These are phyloP conservation scores for Hystrix brachyura DNA, from an alignment of 2,113 vertebrate genomes.

Conservation along the genomic window DNA sequence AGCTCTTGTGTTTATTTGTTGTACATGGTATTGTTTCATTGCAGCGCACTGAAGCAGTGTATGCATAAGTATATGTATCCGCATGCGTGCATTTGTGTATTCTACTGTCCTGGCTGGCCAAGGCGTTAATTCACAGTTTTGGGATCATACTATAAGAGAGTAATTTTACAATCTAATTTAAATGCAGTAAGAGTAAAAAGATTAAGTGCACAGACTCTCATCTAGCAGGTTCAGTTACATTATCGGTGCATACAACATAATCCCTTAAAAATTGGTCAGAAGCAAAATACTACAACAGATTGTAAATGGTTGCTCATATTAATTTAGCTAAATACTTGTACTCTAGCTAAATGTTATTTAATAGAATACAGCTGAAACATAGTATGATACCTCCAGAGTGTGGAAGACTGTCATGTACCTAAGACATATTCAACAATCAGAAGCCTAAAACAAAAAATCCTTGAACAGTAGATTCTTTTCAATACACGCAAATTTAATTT, in stretches of 20 bases:
- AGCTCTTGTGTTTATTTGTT: not conserved
- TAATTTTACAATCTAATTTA: conserved; percentile 63
- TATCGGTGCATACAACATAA: conserved; percentile 76
- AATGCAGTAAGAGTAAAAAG: conserved; percentile 63
- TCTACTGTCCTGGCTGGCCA: not conserved
- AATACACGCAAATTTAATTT: conserved; percentile 23
- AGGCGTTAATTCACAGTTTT: not conserved
- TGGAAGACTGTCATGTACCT: conserved; percentile 62
- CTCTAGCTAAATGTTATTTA: conserved; percentile 81
- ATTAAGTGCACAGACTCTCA: conserved; percentile 64
- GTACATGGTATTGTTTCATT: not conserved
- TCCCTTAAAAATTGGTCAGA: conserved; percentile 82
- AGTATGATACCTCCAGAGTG: conserved; percentile 77
- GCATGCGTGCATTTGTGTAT: not conserved
- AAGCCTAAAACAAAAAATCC: conserved; percentile 54
- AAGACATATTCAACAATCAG: conserved; percentile 65
- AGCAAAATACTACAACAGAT: conserved; percentile 81
- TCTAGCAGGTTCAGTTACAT: conserved; percentile 72
- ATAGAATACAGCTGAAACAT: conserved; percentile 76
- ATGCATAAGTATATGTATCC: not conserved
- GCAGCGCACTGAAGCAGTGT: not conserved
- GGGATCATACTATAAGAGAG: not conserved
- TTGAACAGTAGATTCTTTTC: conserved; percentile 52
- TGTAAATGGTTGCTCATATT: conserved; percentile 82
- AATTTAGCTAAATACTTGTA: conserved; percentile 82